Conservation (phyloP, 1,140 invertebrate genomes). For the Zaprionus inermis region DNA sequence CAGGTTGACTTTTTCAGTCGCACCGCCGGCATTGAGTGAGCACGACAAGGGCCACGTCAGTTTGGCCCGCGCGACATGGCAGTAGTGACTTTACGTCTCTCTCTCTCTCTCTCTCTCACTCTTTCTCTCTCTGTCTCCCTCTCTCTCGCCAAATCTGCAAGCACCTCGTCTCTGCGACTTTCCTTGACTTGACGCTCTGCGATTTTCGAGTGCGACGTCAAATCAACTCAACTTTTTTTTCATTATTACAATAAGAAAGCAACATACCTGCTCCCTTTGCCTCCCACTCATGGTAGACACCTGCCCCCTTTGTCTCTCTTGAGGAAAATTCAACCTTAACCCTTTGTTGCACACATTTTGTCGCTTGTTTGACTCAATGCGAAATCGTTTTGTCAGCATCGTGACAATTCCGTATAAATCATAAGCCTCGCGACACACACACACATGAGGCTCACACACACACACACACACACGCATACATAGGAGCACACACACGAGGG, state of each 20-base stretch:
- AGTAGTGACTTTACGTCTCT: constrained; percentile 66
- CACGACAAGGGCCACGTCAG: constrained; percentile 45
- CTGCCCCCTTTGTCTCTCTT: neutral
- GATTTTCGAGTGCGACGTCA: constrained; percentile 75
- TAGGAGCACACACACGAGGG: neutral
- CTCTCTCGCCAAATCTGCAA: neutral
- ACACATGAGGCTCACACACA: constrained; percentile 2
- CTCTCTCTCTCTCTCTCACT: neutral
- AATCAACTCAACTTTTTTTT: constrained; percentile 64
- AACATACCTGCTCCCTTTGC: constrained; percentile 24
- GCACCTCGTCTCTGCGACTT: no score
- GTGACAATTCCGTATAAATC: constrained; percentile 62
- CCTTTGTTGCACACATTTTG: constrained; percentile 20
- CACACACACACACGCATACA: neutral
- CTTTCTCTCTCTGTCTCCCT: neutral
- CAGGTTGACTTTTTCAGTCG: constrained; percentile 69
- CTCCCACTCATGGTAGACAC: neutral
- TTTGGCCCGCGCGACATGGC: constrained; percentile 38
- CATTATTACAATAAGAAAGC: neutral
- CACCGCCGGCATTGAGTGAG: constrained; percentile 53
- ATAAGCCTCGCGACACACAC: constrained; percentile 30
- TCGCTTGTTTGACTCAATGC: constrained; percentile 12
- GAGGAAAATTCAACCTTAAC: constrained; percentile 15
- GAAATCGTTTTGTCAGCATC: constrained; percentile 44
- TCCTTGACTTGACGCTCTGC: constrained; percentile 53